Conservation (phyloP, 53 echinoderm and acorn worm genomes). For the Echinarachnius parma region DNA sequence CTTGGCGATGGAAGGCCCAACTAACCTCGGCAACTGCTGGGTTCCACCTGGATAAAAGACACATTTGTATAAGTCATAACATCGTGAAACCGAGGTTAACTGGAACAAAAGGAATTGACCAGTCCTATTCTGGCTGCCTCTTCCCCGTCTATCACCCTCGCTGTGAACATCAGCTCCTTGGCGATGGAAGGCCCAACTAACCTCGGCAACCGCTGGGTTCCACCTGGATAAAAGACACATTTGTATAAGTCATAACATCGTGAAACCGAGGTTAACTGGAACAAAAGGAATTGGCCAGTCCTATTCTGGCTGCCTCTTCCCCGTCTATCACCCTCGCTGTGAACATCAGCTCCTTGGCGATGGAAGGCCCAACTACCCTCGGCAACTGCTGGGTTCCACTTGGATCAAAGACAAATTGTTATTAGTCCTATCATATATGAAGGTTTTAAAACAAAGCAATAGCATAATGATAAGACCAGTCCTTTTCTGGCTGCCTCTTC, state of each 20-base stretch:
- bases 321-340: conserved; percentile 82
- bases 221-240: conserved; percentile 55
- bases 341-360: conserved; percentile 93
- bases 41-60: conserved; percentile 69
- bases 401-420: conserved; percentile 4
- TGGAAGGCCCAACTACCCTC: conserved; percentile 58
- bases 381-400: conserved; percentile 89
- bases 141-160: conserved; percentile 66
- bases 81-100: too few relatives aligned
- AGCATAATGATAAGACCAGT: too few relatives aligned
- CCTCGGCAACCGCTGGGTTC: conserved; percentile 80
- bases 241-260: too few relatives aligned
- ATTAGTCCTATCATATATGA: neutral
- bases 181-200: conserved; percentile 66
- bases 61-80: too few relatives aligned
- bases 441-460: neutral
- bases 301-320: conserved; percentile 72
- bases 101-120: too few relatives aligned
- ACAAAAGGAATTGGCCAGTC: conserved; percentile 86
- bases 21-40: conserved; percentile 64
- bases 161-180: conserved; percentile 94
- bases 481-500: conserved; percentile 77
- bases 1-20: conserved; percentile 73
- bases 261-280: too few relatives aligned
- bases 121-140: conserved; percentile 85